These are phyloP conservation scores for Malurus alboscapulatus DNA, from an alignment of 2,113 vertebrate species.

Conservation along the genomic window DNA sequence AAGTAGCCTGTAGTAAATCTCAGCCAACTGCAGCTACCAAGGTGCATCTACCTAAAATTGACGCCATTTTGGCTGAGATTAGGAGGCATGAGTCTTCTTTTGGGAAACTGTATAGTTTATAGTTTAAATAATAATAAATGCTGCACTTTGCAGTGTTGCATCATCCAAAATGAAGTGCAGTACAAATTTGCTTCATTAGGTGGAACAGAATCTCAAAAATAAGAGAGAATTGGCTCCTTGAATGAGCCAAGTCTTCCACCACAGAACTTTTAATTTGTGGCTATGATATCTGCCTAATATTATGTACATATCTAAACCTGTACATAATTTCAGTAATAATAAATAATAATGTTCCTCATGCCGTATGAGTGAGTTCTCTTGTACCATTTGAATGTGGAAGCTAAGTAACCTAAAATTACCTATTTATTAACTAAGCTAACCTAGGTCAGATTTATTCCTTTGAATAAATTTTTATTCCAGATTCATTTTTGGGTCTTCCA, in stretches of 20 bases:
- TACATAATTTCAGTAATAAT: not conserved
- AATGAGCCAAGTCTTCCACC: not conserved
- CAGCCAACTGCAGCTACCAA: not conserved
- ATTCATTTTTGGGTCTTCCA: not conserved
- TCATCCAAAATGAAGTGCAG: not conserved
- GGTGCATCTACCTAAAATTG: not conserved
- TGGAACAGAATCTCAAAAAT: not conserved
- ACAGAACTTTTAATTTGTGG: not conserved
- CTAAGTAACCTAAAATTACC: not conserved
- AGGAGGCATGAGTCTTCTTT: not conserved
- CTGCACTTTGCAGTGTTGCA: fast-evolving
- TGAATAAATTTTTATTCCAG: not conserved
- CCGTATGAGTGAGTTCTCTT: not conserved
- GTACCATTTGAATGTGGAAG: not conserved
- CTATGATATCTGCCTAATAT: not conserved
- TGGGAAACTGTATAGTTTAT: not conserved
- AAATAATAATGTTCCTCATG: not conserved
- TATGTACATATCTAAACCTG: not conserved
- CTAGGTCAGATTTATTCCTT: not conserved
- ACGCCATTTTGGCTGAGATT: fast-evolving
- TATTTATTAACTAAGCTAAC: not conserved
- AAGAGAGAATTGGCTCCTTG: not conserved
- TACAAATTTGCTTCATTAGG: not conserved
- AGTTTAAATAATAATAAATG: not conserved
- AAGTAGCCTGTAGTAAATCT: not conserved